Evolutionary conservation across 2,888 invertebrate genomes (phyloP).

Genomic region (Mechanitis mazaeus): DNA sequence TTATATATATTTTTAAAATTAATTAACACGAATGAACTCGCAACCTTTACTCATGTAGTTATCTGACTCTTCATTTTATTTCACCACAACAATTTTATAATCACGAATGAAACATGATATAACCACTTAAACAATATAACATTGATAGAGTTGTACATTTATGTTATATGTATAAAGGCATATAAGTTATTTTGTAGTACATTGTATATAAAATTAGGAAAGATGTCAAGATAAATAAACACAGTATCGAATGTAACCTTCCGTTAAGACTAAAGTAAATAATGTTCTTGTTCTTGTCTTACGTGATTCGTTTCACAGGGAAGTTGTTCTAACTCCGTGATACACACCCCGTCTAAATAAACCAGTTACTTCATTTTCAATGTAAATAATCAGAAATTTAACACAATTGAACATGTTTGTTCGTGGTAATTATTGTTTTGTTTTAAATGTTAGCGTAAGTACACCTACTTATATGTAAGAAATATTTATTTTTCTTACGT

Average conservation of each 20-base stretch:
- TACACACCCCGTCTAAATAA: conserved; percentile 17
- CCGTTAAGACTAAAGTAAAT: conserved; percentile 12
- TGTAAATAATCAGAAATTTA: conserved; percentile 2
- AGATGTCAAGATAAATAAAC: background rate
- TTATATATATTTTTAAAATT: too few species aligned
- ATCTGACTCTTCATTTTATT: too few species aligned
- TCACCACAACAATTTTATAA: too few species aligned
- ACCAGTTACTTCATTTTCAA: conserved; percentile 17
- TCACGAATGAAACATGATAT: too few species aligned
- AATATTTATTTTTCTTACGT: too few species aligned
- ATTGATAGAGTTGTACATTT: too few species aligned
- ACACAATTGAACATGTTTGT: background rate
- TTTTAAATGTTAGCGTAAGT: background rate
- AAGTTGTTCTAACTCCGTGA: conserved; percentile 13
- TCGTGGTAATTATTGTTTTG: background rate
- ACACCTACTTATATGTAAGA: too few species aligned
- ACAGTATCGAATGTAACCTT: conserved; percentile 12
- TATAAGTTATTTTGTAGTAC: background rate
- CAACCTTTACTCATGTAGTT: too few species aligned
- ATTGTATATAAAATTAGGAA: background rate
- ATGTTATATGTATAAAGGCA: too few species aligned
- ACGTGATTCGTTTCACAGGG: conserved; percentile 23
- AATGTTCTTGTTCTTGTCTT: conserved; percentile 9
- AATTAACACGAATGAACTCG: too few species aligned
- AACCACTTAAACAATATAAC: too few species aligned